These are phyloP conservation scores for Empis livida DNA, from an alignment of 2,888 invertebrate genomes.

Conservation along the genomic window DNA sequence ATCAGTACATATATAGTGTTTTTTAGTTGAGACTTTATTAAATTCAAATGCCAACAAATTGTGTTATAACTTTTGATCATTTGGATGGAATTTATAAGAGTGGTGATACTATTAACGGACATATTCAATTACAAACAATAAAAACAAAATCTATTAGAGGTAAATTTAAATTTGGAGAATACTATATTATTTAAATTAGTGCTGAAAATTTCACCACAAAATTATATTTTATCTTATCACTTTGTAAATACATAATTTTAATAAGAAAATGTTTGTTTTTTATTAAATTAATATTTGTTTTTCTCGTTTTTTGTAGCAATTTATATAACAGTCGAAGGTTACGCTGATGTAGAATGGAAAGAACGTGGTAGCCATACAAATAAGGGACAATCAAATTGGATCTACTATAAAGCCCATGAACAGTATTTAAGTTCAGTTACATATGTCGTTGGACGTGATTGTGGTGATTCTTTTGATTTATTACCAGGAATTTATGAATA, in stretches of 20 bases:
- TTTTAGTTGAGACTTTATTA: too few relatives aligned
- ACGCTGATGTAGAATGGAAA: conserved; percentile 31
- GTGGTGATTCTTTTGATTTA: conserved; percentile 48
- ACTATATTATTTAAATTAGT: too few relatives aligned
- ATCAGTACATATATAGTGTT: too few relatives aligned
- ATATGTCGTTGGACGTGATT: conserved; percentile 14
- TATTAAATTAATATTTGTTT: not conserved
- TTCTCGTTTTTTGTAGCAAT: conserved; percentile 21
- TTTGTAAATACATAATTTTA: too few relatives aligned
- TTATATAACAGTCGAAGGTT: conserved; percentile 27
- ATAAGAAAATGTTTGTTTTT: too few relatives aligned
- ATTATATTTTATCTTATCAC: too few relatives aligned
- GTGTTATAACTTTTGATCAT: conserved; percentile 19
- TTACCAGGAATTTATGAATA: conserved; percentile 42
- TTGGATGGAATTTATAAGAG: conserved; percentile 19
- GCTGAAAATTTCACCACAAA: too few relatives aligned
- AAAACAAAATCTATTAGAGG: conserved; percentile 9
- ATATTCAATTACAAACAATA: conserved; percentile 13
- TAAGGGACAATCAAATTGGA: conserved; percentile 23
- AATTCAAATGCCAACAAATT: conserved; percentile 16
- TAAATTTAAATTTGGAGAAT: conserved; percentile 4
- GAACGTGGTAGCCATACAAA: conserved; percentile 11
- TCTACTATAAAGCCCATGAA: conserved; percentile 24
- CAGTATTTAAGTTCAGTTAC: conserved; percentile 27
- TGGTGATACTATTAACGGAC: conserved; percentile 20